Base-by-base conservation (phyloP, 53 echinoderm and acorn worm genomes). In the Pentamera pediparva region DNA sequence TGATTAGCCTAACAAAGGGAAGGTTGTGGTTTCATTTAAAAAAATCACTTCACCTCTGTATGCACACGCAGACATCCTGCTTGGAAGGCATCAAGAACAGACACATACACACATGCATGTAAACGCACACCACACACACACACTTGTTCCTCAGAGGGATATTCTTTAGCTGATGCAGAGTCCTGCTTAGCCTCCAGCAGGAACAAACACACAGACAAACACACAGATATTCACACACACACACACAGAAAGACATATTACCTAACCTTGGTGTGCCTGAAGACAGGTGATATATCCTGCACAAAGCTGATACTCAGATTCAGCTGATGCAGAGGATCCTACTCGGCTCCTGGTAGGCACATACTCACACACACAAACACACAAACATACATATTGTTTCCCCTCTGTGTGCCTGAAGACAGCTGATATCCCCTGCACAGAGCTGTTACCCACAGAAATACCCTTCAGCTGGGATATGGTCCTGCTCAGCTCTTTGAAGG, bases 351-450 rank as follows among this genome's bases (percentile, higher is more conserved):
- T 39, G 0, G n/a, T n/a, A n/a, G n/a, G n/a, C n/a, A n/a, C n/a
- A 12, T 45, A 45, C 47, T 18, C 11, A 18, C 11, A 45, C 47
- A 45, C 11, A 45, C 18, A 11, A 45, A 18, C 11, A 18, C 11
- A 18, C 18, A 45, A 45, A 45, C 7, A 8, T 56, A 21, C 9
- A 8, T 21, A 20, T 19, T 12, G 25, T 37, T 53, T 74, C 69
- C 91, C 98, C 89, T 98, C 92, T 32, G 98, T 80, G 55, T 86
- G 82, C 32, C 98, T 72, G 24, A 91, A 86, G 1, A 77, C 64
- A 13, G 91, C 81, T n/a, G 98, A 98, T 9, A 85, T 85, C 30
- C 86, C 98, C 51, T 98, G 11, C 11, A 11, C 11, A 45, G 18
- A 11, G 47, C 11, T 45, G 47, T 11, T 45, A 45, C 47, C 11